Base-by-base conservation (phyloP, 2,888 invertebrate genomes). In the Hirtodrosophila confusa region DNA sequence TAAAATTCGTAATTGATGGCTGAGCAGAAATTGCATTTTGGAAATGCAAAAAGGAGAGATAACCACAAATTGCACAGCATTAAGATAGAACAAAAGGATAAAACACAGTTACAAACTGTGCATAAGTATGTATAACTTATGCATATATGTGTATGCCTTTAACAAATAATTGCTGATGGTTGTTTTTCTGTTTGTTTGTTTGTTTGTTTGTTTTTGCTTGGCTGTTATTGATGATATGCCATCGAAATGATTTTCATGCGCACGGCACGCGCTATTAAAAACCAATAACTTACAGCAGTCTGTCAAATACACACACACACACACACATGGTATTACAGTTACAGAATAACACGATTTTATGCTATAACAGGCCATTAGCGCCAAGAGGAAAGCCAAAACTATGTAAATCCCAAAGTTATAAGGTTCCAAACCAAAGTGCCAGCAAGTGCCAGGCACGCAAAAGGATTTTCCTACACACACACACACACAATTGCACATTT, bases 391-490 rank as follows among this genome's bases (percentile, higher is more conserved):
- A 75, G 39, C 41, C 44, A 37, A 44, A 73, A 63, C 45, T 39
- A 9, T 31, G 31, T 31, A 55, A 64, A 61, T 56, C 48, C 74
- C 39, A 66, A 61, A 62, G 45, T 44, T 35, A 9, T 31, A 31
- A 31, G 8, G 53, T 55, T 44, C 23, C 31, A 44, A 43, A 36
- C 43, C 48, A 27, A 51, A 58, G 85, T 84, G 58, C 84, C 80
- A 71, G 51, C 70, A 56, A 53, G 86, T 84, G 80, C 84, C 69
- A 61, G 84, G 80, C 71, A 85, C 88, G 66, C 68, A 53, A 67
- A 64, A 67, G 6, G 53, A 54, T 50, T 47, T 51, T 33, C 17
- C 17, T 17, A 40, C 53, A 53, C 43, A 58, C 44, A 53, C 54
- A 41, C 7, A 29, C 27, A 41, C 58, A 47, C 29, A 33, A 49